phyloP scores from a whole-genome alignment of 30 jellyfish, hydroid and myxozoan species.

The Hydractinia echinata region DNA sequence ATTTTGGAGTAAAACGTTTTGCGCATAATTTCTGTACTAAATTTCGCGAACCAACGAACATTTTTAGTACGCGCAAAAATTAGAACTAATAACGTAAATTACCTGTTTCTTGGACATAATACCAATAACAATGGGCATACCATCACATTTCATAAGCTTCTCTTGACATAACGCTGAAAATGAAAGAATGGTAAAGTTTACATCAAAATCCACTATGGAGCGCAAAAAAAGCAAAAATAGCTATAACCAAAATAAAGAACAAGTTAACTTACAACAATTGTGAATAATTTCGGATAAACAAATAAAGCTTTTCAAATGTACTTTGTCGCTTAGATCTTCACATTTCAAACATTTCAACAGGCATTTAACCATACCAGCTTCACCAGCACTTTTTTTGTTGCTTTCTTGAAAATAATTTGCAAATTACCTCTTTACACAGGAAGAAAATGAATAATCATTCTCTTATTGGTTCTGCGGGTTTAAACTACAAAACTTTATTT shows the following conservation, averaged over 20 bases:
- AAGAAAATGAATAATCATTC: no score
- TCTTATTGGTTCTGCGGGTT: no score
- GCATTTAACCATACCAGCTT: conserved; percentile 34
- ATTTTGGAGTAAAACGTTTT: no score
- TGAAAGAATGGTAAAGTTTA: neutral
- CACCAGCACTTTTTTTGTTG: conserved; percentile 35
- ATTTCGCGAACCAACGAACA: no score
- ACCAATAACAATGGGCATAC: conserved; percentile 19
- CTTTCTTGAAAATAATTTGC: neutral
- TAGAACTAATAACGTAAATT: neutral
- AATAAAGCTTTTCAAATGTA: conserved; percentile 40
- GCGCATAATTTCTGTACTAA: no score
- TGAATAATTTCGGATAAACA: conserved; percentile 66
- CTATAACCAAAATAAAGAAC: neutral
- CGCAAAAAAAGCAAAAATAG: conserved; percentile 1
- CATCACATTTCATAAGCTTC: conserved; percentile 26
- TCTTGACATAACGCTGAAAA: conserved; percentile 26
- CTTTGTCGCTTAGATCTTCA: neutral
- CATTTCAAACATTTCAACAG: conserved; percentile 34
- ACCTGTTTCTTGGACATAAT: conserved; percentile 38
- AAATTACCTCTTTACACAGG: no score
- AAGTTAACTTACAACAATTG: conserved; percentile 48
- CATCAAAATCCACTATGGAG: neutral
- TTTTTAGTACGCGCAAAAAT: no score
- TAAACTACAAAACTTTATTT: no score